phyloP scores from a whole-genome alignment of 2,113 vertebrate genomes.

The Dicerorhinus sumatrensis region DNA sequence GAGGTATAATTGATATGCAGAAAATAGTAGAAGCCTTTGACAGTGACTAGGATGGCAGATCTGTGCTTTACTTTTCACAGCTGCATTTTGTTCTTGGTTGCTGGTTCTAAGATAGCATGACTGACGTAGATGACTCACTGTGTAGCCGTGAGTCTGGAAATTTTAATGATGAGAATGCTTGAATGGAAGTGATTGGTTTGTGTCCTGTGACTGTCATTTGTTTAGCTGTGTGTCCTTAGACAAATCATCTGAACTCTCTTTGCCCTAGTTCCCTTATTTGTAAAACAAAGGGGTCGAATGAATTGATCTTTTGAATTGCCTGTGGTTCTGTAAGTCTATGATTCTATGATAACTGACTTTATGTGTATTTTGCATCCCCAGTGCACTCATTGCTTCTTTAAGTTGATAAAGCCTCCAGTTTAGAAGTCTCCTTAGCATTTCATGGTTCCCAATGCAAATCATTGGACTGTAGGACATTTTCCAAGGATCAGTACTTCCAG shows the following conservation, averaged over 20 bases:
- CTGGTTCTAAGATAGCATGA: neutral
- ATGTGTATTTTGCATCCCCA: neutral
- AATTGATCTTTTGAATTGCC: neutral
- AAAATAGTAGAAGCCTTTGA: neutral
- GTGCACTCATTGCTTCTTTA: neutral
- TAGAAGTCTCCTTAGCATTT: neutral
- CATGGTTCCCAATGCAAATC: neutral
- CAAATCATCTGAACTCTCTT: neutral
- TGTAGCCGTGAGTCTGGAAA: neutral
- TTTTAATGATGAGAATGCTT: neutral
- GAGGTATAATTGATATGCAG: neutral
- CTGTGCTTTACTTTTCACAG: neutral
- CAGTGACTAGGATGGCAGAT: neutral
- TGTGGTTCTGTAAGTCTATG: neutral
- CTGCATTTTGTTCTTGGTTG: neutral
- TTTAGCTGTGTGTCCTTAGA: neutral
- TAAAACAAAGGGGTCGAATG: neutral
- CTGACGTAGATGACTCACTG: neutral
- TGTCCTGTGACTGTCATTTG: neutral
- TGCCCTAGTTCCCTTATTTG: neutral
- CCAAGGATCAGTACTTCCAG: neutral
- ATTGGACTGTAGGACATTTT: neutral
- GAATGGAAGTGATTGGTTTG: neutral
- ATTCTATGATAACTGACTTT: neutral
- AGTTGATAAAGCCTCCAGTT: neutral